Conservation (phyloP, 2,113 vertebrate genomes). For the Pandion haliaetus region DNA sequence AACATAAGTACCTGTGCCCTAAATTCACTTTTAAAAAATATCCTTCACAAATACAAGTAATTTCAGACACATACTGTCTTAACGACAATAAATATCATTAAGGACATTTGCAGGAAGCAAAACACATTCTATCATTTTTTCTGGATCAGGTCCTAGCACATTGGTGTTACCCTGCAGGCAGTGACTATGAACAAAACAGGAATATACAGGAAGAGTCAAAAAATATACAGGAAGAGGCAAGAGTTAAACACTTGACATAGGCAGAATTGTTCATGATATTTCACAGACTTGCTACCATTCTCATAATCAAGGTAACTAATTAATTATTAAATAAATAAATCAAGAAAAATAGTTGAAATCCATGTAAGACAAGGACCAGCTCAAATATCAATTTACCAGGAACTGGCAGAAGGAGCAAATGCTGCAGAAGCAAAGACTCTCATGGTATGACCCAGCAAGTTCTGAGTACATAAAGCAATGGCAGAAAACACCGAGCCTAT, state of each 20-base stretch:
- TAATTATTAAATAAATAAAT: neutral
- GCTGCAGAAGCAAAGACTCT: neutral
- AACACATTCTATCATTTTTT: neutral
- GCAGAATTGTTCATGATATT: neutral
- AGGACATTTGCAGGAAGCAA: neutral
- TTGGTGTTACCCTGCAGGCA: fast-evolving
- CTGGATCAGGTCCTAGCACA: neutral
- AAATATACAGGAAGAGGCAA: neutral
- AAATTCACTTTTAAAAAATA: neutral
- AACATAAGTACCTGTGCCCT: neutral
- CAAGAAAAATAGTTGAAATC: neutral
- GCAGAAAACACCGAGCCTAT: neutral
- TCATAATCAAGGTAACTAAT: neutral
- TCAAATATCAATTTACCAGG: neutral
- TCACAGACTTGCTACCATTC: neutral
- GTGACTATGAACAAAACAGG: neutral
- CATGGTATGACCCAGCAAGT: neutral
- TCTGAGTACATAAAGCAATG: neutral
- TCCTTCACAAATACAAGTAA: neutral
- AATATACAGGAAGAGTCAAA: neutral
- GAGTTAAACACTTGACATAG: neutral
- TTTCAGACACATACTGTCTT: neutral
- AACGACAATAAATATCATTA: neutral
- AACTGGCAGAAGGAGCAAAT: neutral
- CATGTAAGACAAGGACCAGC: neutral